phyloP scores from a whole-genome alignment of 2,888 invertebrate species.

The Drosophila greeni region DNA sequence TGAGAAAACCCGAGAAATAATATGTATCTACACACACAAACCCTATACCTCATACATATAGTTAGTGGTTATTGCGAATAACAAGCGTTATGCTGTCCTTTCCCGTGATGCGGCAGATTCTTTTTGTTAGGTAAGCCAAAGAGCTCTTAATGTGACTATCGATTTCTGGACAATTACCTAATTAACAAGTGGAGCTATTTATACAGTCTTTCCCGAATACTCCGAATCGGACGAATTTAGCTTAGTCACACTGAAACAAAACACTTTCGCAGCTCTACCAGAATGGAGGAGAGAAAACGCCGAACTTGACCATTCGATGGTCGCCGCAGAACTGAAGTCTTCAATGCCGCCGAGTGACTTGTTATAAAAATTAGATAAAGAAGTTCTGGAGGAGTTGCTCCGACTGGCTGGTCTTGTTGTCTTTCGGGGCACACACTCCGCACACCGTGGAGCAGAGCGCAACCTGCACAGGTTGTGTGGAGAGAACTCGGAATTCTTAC shows the following conservation, averaged over 20 bases:
- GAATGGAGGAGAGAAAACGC: slow-evolving; percentile 33
- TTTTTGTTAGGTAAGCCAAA: slow-evolving; percentile 1
- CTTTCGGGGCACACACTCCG: slow-evolving; percentile 4
- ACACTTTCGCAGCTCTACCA: slow-evolving; percentile 32
- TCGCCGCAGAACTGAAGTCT: slow-evolving; percentile 67
- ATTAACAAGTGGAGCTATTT: slow-evolving; percentile 20
- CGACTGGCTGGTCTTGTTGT: slow-evolving; percentile 26
- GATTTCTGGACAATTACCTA: slow-evolving; percentile 32
- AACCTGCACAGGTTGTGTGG: slow-evolving; percentile 28
- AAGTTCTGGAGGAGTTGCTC: slow-evolving; percentile 59
- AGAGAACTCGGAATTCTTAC: slow-evolving; percentile 21
- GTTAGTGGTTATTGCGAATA: slow-evolving; percentile 15
- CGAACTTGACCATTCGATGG: slow-evolving; percentile 65
- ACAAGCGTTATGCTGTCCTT: slow-evolving; percentile 6
- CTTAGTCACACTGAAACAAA: slow-evolving; percentile 35
- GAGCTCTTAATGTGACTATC: slow-evolving; percentile 12
- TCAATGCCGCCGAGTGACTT: slow-evolving; percentile 54
- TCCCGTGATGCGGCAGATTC: slow-evolving; percentile 9
- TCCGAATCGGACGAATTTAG: slow-evolving; percentile 12
- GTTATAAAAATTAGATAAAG: slow-evolving; percentile 71
- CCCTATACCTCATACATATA: not conserved
- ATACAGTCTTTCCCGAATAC: slow-evolving; percentile 17
- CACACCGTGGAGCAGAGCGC: slow-evolving; percentile 6
- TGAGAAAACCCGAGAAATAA: slow-evolving; percentile 3
- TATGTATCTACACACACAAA: slow-evolving; percentile 6